Percentiles rank a stretch among this genome's conserved stretches.
phyloP scores from a whole-genome alignment of 2,113 vertebrate species.

The Ranitomeya variabilis region DNA sequence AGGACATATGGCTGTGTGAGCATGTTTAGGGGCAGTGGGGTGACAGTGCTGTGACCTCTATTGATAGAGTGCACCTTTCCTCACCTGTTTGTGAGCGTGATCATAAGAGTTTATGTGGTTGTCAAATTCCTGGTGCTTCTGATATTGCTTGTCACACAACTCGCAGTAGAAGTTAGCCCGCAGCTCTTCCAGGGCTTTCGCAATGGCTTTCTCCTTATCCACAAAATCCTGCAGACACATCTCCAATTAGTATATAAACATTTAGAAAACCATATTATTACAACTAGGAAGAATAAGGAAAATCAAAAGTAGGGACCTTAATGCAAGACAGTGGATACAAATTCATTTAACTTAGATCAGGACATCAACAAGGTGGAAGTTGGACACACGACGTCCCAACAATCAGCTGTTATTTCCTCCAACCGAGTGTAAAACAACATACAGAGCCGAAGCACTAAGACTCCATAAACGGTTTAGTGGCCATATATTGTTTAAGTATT shows the following conservation, averaged over 20 bases:
- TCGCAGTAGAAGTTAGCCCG: slow-evolving; percentile 99
- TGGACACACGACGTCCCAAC: no score
- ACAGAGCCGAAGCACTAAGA: no score
- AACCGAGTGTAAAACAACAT: no score
- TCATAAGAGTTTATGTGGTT: slow-evolving; percentile 99
- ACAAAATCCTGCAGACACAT: slow-evolving; percentile 83
- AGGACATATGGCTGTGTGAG: background rate
- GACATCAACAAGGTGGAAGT: no score
- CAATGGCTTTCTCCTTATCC: slow-evolving; percentile 98
- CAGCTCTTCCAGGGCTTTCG: slow-evolving; percentile 96
- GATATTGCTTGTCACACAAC: slow-evolving; percentile 98
- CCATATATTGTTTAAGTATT: no score
- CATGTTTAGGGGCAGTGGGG: background rate
- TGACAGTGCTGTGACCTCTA: background rate
- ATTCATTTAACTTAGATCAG: no score
- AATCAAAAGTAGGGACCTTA: no score
- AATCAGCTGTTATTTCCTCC: no score
- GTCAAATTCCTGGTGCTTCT: slow-evolving; percentile 98
- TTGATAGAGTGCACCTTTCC: background rate
- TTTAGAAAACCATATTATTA: background rate
- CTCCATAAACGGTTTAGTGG: no score
- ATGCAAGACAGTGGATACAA: no score
- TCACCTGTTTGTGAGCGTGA: slow-evolving; percentile 98
- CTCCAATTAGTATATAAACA: background rate
- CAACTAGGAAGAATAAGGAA: no score